phyloP scores from a whole-genome alignment of 2,113 vertebrate genomes.

The human region GRCh38 chr2:55689501-55690000 shows the following conservation, averaged over 20 bases:
- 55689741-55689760: background rate
- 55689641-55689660: background rate
- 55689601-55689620: background rate
- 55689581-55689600: background rate
- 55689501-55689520: background rate
- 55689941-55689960: background rate
- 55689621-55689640: background rate
- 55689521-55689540: background rate
- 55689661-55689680: background rate
- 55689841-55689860: background rate
- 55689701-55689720: background rate
- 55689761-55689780: background rate
- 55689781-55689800: background rate
- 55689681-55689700: background rate
- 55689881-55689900: background rate
- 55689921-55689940: background rate
- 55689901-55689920: background rate
- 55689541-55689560: background rate
- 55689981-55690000: background rate
- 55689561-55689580: background rate
- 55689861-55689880: background rate
- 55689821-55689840: background rate
- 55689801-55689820: background rate
- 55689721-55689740: background rate
- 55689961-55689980: background rate